Base-by-base conservation (phyloP, 1,140 invertebrate species). In the Procambarus clarkii region DNA sequence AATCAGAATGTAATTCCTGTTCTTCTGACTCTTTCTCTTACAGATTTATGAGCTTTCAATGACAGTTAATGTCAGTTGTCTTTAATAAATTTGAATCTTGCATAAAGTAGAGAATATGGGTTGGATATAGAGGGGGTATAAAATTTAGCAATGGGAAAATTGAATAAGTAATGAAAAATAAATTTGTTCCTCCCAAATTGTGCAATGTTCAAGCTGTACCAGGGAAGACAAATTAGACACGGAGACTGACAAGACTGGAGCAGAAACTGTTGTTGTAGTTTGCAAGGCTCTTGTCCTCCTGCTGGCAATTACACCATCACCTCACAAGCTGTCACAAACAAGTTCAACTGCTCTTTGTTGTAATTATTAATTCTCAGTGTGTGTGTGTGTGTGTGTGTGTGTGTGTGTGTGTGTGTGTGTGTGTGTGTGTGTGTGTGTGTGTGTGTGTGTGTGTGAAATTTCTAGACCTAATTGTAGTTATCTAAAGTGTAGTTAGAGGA, bases 251-350 rank as follows among this genome's bases (percentile, higher is more conserved):
- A 54, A 81, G 79, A 81, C 82, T 45, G 24, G 78, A 80, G 86
- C 86, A 88, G 78, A 88, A 88, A 88, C 45, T 80, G 48, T 64
- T 88, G 86, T 64, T 69, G 71, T 82, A 79, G 86, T 88, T 81
- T 71, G 60, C 64, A 80, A 88, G 86, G 86, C 79, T 81, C 78
- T 45, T 88, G 86, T 88, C 86, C 81, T 71, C 64, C 81, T 88
- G 86, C 79, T 71, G 86, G 50, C 54, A n/a, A 71, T 46, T 71
- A 60, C 71, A 86, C 85, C 58, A 13, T 34, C 54, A 74, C 7
- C 4, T 34, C 69, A 74, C 69, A 74, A 74, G 34, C 69, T 21
- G 21, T 54, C 69, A 74, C 5, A n/a, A 74, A 74, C 5, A n/a
- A 74, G 21, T 24, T 74, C 1, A 34, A 34, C 69, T 64, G 60